Conservation (phyloP, 1,140 invertebrate genomes). For the silkworm (Bombyx mori) region DNA sequence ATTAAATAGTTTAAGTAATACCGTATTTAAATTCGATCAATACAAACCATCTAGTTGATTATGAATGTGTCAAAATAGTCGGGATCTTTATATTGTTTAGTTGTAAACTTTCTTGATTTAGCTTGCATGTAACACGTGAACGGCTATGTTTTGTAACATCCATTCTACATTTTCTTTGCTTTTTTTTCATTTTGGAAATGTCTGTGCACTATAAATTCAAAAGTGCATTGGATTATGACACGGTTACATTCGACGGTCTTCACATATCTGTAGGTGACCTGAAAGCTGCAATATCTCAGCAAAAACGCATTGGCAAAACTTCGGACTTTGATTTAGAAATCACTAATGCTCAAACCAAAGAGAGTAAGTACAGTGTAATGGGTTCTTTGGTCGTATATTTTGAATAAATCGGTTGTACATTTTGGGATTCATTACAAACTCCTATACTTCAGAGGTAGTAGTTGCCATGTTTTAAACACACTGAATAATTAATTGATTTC, state of each 20-base stretch:
- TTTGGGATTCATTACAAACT: not conserved
- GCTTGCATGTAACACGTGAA: constrained; percentile 20
- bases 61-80: not conserved
- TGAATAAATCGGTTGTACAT: not conserved
- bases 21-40: too few species aligned
- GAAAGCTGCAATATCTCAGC: constrained; percentile 94
- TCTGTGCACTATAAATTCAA: constrained; percentile 99
- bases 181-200: constrained; percentile 72
- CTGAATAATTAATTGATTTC: not conserved
- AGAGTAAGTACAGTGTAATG: constrained; percentile 77
- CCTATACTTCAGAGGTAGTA: not conserved
- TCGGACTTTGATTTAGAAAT: constrained; percentile 96
- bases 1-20: too few species aligned
- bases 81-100: not conserved
- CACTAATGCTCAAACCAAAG: constrained; percentile 97
- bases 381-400: not conserved
- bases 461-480: not conserved
- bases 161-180: constrained; percentile 42
- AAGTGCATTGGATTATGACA: constrained; percentile 94
- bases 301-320: constrained; percentile 94
- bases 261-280: constrained; percentile 95
- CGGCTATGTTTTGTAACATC: constrained; percentile 23
- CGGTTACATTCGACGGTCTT: constrained; percentile 96
- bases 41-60: too few species aligned
- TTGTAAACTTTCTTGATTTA: not conserved